phyloP scores from a whole-genome alignment of 2,797 vertebrate species.

The Arvicola amphibius region DNA sequence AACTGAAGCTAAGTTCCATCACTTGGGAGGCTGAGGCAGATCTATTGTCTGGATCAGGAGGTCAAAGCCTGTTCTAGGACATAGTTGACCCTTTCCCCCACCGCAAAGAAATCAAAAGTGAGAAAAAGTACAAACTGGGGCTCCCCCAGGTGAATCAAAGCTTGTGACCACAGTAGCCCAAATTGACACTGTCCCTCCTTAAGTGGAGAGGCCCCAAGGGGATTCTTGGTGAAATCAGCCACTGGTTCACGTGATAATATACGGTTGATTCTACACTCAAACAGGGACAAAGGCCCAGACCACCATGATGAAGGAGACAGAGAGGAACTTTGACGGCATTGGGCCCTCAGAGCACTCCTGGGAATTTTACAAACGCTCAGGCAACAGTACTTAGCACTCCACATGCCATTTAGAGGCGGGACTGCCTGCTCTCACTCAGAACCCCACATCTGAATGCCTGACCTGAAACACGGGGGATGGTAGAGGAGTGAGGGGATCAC shows the following conservation, averaged over 20 bases:
- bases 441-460: background rate
- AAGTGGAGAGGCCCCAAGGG: background rate
- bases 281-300: conserved; percentile 3
- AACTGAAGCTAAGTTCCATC: background rate
- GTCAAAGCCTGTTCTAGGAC: background rate
- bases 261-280: background rate
- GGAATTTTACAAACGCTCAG: background rate
- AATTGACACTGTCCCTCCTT: background rate
- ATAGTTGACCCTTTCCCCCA: background rate
- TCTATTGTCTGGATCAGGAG: background rate
- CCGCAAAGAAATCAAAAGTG: background rate
- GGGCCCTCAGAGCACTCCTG: background rate
- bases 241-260: background rate
- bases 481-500: background rate
- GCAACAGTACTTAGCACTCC: background rate
- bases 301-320: background rate
- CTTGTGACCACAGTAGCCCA: background rate
- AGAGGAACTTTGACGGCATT: background rate
- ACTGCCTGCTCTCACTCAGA: background rate
- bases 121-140: background rate
- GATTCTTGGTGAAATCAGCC: conserved; percentile 23
- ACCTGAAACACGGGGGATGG: background rate
- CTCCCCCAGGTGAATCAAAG: background rate
- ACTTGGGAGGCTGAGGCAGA: background rate
- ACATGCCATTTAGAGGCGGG: background rate